Evolutionary conservation across 2,888 invertebrate genomes (phyloP).

Genomic region (Tryphoninae sp.): DNA sequence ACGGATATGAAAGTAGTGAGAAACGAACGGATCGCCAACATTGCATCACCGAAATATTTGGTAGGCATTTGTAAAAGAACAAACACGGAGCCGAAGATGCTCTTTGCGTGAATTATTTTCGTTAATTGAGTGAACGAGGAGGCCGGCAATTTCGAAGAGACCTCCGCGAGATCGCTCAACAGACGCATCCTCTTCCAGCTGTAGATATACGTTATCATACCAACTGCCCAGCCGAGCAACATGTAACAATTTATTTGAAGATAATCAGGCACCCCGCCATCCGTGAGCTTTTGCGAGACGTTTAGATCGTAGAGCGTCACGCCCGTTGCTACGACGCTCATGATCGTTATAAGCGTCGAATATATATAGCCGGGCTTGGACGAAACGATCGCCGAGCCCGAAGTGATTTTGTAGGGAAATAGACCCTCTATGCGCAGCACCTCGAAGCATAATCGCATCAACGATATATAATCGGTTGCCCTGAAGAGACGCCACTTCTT

Average conservation of each 20-base stretch:
- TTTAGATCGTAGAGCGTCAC: conserved; percentile 64
- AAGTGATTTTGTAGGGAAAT: conserved; percentile 68
- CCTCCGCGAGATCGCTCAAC: conserved; percentile 60
- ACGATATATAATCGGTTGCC: conserved; percentile 66
- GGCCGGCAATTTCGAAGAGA: conserved; percentile 64
- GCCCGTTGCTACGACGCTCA: conserved; percentile 3
- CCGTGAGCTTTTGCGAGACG: conserved; percentile 53
- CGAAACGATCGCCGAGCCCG: conserved; percentile 56
- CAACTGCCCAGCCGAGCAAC: conserved; percentile 62
- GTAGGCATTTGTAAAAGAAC: conserved; percentile 60
- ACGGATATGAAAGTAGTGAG: conserved; percentile 62
- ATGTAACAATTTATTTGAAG: conserved; percentile 70
- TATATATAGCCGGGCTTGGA: conserved; percentile 61
- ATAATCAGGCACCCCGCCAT: conserved; percentile 63
- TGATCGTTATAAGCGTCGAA: conserved; percentile 57
- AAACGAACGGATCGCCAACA: conserved; percentile 46
- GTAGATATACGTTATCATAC: conserved; percentile 57
- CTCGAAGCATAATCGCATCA: conserved; percentile 68
- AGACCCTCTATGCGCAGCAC: conserved; percentile 67
- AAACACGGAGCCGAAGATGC: conserved; percentile 66
- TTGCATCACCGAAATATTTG: conserved; percentile 26
- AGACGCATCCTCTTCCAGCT: conserved; percentile 59
- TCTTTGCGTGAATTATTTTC: conserved; percentile 66
- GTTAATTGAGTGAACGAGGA: conserved; percentile 63
- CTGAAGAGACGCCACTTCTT: conserved; percentile 64